Evolutionary conservation across 2,113 vertebrate genomes (phyloP).

Genomic region (Nothobranchius furzeri): DNA sequence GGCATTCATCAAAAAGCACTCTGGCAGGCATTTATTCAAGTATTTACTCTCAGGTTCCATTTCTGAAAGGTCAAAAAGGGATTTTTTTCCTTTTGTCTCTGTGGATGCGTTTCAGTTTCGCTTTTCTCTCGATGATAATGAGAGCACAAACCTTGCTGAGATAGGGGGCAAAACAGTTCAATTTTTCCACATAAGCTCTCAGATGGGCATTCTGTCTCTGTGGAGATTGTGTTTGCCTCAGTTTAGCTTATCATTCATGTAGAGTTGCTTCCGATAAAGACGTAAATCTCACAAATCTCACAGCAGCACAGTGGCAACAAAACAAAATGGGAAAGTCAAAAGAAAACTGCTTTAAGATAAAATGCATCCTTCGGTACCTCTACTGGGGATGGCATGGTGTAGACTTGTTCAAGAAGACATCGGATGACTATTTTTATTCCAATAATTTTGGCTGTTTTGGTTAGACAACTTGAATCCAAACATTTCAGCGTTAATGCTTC

Average conservation of each 20-base stretch:
- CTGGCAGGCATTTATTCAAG: conserved; percentile 62
- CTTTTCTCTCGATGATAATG: conserved; percentile 44
- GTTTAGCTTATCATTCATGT: conserved; percentile 56
- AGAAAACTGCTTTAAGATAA: conserved; percentile 54
- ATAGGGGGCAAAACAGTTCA: conserved; percentile 55
- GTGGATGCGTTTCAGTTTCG: conserved; percentile 55
- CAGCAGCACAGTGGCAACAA: conserved; percentile 37
- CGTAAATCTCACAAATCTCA: conserved; percentile 55
- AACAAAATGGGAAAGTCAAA: conserved; percentile 53
- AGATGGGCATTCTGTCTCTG: conserved; percentile 25
- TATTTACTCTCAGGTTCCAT: conserved; percentile 64
- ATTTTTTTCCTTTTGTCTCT: conserved; percentile 45
- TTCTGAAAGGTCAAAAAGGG: conserved; percentile 67
- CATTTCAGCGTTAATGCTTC: no score
- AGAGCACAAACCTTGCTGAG: conserved; percentile 46
- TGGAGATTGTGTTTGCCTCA: conserved; percentile 37
- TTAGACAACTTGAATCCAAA: no score
- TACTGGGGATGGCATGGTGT: no score
- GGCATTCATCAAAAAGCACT: conserved; percentile 70
- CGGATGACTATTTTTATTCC: no score
- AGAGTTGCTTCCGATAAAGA: conserved; percentile 56
- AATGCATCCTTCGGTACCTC: conserved; percentile 6
- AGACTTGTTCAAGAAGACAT: no score
- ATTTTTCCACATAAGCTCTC: conserved; percentile 36
- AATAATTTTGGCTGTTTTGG: not conserved